Base-by-base conservation (phyloP, 2,888 invertebrate species). In the Galeopsomyia nigrocyanea region DNA sequence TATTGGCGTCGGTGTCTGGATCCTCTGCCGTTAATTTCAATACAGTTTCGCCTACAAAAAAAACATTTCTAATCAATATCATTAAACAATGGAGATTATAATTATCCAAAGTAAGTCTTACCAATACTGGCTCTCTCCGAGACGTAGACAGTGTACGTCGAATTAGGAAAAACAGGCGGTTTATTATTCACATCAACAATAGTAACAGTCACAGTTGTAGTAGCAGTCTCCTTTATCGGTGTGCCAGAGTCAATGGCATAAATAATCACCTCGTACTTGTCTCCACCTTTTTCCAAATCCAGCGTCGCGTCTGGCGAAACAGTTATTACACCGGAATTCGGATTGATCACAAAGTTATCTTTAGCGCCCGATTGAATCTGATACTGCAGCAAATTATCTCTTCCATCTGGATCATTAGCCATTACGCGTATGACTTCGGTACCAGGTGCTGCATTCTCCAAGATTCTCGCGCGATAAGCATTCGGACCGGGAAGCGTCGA, bases 151-250 rank as follows among this genome's bases (percentile, higher is more conserved):
- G 91, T 89, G 65, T 90, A 90, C 76, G 91, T 91, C 6, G 88
- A 86, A 60, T 89, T 88, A 66, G 89, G 91, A 78, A 96, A 95
- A 73, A 88, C 90, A 0, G 96, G 96, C 17, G 94, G 90, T 80
- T 95, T 95, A 81, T 96, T 94, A 79, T 95, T 95, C 0, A 94
- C 92, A 78, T 94, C 94, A 78, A 91, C 88, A 3, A 94, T 90
- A 55, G 90, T 91, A 2, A 94, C 91, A 69, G 90, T 92, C 0
- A 92, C 92, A 0, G 92, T 93, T 0, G 94, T 91, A 0, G 93
- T 93, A 0, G 94, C 94, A 0, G 94, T 94, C 87, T 94, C 93
- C 10, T 91, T 91, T 22, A 93, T 90, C 0, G 94, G 93, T 14
- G 88, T 86, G 0, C 94, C 94, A 31, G 92, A 91, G 79, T 94